These are phyloP conservation scores for Stenurella melanura DNA, from an alignment of 2,888 invertebrate species.

Conservation along the genomic window DNA sequence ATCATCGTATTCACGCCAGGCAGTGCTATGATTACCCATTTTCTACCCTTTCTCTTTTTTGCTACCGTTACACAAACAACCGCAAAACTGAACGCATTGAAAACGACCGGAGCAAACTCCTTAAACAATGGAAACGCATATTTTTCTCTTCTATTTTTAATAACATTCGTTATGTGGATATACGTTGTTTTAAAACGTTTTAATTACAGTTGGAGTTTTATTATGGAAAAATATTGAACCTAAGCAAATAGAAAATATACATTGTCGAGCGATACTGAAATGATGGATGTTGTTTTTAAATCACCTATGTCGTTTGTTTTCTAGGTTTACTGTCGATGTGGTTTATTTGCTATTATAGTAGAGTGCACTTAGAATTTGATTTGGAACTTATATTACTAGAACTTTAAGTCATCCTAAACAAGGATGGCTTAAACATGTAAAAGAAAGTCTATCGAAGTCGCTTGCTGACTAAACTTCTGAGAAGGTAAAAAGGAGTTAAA, in stretches of 20 bases:
- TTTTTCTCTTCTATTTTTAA: constrained; percentile 36
- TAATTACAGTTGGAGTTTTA: constrained; percentile 5
- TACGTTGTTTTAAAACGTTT: constrained; percentile 24
- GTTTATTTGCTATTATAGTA: too few relatives aligned
- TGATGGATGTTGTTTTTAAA: background rate
- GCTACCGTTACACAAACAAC: constrained; percentile 41
- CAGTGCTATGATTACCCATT: constrained; percentile 50
- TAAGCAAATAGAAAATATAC: constrained; percentile 9
- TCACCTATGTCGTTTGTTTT: background rate
- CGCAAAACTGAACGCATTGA: constrained; percentile 34
- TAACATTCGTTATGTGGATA: constrained; percentile 15
- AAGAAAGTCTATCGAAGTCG: too few relatives aligned
- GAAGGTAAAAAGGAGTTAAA: too few relatives aligned
- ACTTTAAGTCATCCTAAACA: too few relatives aligned
- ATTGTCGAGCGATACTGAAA: background rate
- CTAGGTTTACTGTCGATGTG: too few relatives aligned
- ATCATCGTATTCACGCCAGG: constrained; percentile 49
- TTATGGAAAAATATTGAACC: background rate
- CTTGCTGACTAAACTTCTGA: too few relatives aligned
- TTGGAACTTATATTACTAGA: too few relatives aligned
- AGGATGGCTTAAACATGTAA: too few relatives aligned
- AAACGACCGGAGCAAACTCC: constrained; percentile 6
- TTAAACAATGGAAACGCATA: constrained; percentile 40
- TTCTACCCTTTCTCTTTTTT: constrained; percentile 47
- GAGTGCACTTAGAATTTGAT: too few relatives aligned